Evolutionary conservation across 1,140 invertebrate genomes (phyloP).

Genomic region (Zaprionus davidi): DNA sequence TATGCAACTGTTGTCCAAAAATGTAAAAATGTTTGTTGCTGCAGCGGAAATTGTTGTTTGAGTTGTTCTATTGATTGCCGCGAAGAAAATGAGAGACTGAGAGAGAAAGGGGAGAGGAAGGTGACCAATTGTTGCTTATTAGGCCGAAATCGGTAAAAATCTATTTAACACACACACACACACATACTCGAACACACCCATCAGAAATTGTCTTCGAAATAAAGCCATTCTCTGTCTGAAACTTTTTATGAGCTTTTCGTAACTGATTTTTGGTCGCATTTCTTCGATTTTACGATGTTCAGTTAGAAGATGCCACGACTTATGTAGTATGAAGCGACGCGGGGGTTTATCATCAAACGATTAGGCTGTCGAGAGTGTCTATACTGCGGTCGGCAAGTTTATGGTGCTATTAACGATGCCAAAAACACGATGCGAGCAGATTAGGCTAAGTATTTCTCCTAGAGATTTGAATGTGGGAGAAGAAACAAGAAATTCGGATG

Average conservation of each 20-base stretch:
- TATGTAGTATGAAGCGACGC: constrained; percentile 27
- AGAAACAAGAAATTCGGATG: background rate
- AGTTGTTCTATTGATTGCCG: constrained; percentile 59
- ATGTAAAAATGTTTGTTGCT: constrained; percentile 34
- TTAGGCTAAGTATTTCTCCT: constrained; percentile 22
- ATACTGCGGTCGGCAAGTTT: constrained; percentile 28
- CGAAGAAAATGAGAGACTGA: background rate
- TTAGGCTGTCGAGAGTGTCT: constrained; percentile 48
- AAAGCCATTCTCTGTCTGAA: constrained; percentile 56
- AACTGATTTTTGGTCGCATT: constrained; percentile 46
- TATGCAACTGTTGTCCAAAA: constrained; percentile 39
- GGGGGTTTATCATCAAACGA: constrained; percentile 64
- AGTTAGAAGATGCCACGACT: constrained; percentile 55
- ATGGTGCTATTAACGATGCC: constrained; percentile 49
- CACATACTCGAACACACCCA: constrained; percentile 23
- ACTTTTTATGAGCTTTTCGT: constrained; percentile 61
- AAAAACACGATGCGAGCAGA: constrained; percentile 41
- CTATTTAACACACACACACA: constrained; percentile 37
- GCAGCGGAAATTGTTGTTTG: constrained; percentile 67
- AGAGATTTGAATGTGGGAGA: background rate
- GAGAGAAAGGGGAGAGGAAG: background rate
- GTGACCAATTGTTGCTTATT: constrained; percentile 78
- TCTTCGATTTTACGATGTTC: constrained; percentile 60
- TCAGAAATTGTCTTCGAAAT: constrained; percentile 51
- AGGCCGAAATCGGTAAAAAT: constrained; percentile 73